Base-by-base conservation (phyloP, 2,888 invertebrate genomes). In the Spodoptera exigua region DNA sequence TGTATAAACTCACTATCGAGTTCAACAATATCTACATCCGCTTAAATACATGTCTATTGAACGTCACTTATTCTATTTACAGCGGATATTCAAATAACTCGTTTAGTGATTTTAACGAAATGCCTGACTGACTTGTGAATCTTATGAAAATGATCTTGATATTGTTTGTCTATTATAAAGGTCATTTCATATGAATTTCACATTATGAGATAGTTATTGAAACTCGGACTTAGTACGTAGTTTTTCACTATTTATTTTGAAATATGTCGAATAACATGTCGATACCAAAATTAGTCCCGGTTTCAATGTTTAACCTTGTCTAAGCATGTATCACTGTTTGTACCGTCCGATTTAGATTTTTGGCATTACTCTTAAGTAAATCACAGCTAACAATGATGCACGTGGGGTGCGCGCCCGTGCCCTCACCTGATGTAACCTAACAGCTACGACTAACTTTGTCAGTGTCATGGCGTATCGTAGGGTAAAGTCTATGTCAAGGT, bases 401-500 rank as follows among this genome's bases (percentile, higher is more conserved):
- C 89, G 88, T 78, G 83, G 85, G 83, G 80, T 76, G 84, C 81
- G 82, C 80, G 82, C 76, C 64, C 75, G 74, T 79, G 76, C 79
- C 82, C 80, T 76, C 77, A 74, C 76, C 81, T 79, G 78, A 79
- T 80, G 82, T 87, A 85, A 84, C 79, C 84, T 91, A 91, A 91
- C 88, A 83, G 90, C 89, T 89, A 85, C 87, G 87, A 92, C 91
- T 92, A 93, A 92, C 90, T 87, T 85, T 86, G 87, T 85, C 84
- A 83, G 79, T 83, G 86, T 86, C 62, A 80, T 81, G 76, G 78
- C 73, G 79, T 79, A 64, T 75, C 73, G 70, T 61, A 74, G 66
- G 45, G 60, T 64, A 70, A 55, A 67, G 60, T 78, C 74, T 74
- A 74, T 69, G 73, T 72, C 69, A 70, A 72, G 69, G 75, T 79